These are phyloP conservation scores for Lontra canadensis DNA, from an alignment of 2,113 vertebrate species.

Conservation along the genomic window DNA sequence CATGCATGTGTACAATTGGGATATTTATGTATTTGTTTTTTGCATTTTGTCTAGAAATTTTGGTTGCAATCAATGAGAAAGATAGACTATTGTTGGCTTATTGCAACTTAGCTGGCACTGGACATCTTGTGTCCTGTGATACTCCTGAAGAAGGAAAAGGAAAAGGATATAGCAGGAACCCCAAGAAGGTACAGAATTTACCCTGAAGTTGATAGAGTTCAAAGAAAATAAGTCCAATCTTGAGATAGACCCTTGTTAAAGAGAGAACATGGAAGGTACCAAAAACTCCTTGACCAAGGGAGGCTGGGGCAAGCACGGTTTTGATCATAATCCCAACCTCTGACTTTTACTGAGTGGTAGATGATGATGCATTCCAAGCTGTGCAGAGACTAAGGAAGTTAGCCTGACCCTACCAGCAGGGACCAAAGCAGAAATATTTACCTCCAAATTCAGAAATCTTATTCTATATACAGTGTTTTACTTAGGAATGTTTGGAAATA, in stretches of 20 bases:
- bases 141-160: neutral
- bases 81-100: neutral
- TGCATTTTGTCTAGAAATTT: neutral
- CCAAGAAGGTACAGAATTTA: neutral
- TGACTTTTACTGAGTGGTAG: neutral
- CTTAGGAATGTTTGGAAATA: neutral
- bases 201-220: neutral
- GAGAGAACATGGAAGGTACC: neutral
- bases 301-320: neutral
- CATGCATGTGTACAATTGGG: neutral
- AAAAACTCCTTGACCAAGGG: neutral
- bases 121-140: neutral
- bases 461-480: neutral
- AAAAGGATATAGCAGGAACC: neutral
- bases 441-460: neutral
- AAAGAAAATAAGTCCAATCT: slow-evolving; percentile 20
- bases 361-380: neutral
- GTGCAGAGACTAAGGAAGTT: neutral
- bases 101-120: neutral
- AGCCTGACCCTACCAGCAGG: neutral
- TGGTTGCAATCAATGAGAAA: neutral
- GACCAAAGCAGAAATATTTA: neutral
- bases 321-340: neutral
- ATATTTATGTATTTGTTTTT: neutral
- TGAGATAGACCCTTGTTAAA: neutral